Evolutionary conservation across 2,113 vertebrate species (phyloP), one percentile per base, ranked within the genome.

Genomic region (Gambusia affinis): DNA sequence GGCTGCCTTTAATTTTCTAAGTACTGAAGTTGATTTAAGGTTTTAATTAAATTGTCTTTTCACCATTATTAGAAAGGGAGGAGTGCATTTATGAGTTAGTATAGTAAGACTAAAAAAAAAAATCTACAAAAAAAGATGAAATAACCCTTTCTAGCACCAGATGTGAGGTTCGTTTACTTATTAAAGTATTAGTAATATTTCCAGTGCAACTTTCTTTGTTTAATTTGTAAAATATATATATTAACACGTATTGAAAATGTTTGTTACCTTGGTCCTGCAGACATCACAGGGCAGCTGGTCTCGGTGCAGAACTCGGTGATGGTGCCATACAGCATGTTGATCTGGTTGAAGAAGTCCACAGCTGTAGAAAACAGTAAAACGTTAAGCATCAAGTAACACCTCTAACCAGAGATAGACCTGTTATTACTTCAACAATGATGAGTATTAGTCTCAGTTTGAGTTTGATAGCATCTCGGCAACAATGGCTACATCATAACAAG

Each of bases 301-400:
- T 99, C 97, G 0, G 96, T 98, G 92, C 97, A 99, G 91, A 99
- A 99, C 85, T 99, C 97, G 0, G 97, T 98, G 81, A 98, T 98
- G 80, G 97, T 99, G 73, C 97, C 97, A 0, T 98, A 98, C 4
- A 99, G 81, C 97, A 98, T 99, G 90, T 99, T 98, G 89, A 99
- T 99, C 84, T 98, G 97, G 90, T 99, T 99, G 93, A 98, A 98
- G 91, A 99, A 98, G 92, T 99, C 97, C 92, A 99, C 97, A 3
- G 96, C 97, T 98, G 83, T 0, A n/a, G 31, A 60, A 73, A 42
- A 76, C 7, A 3, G 12, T 15, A 4, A 5, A 54, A 12, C 6
- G 70, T 24, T 24, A 72, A 72, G 33, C 27, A 47, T 35, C 1
- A 72, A 72, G 33, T 6, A 6, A 27, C 61, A 29, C 15, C 22